Conservation (phyloP, 2,113 vertebrate species). For the Chaenogobius annularis region DNA sequence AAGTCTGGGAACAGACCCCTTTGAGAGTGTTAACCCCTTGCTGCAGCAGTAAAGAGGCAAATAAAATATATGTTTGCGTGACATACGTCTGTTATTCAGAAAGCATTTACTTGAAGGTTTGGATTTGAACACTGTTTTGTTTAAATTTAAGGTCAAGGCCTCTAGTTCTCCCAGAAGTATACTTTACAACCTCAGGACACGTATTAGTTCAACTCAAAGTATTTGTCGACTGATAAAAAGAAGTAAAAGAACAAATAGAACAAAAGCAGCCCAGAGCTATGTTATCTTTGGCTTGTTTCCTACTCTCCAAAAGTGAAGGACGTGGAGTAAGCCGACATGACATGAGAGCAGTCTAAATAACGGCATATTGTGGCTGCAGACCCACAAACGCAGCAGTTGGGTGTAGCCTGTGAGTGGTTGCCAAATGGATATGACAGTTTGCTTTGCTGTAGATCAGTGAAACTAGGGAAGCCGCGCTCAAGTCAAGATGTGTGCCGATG, state of each 20-base stretch:
- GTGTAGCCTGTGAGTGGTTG: conserved; percentile 73
- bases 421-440: conserved; percentile 71
- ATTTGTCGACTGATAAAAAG: conserved; percentile 20
- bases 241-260: conserved; percentile 43
- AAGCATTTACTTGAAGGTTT: neutral
- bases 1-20: neutral
- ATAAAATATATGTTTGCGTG: neutral
- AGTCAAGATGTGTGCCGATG: conserved; percentile 78
- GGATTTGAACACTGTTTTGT: neutral
- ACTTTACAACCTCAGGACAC: neutral
- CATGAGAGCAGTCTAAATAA: conserved; percentile 62
- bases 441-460: conserved; percentile 76
- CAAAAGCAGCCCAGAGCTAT: conserved; percentile 40
- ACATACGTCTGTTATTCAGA: neutral
- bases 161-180: neutral
- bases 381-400: conserved; percentile 69
- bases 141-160: neutral
- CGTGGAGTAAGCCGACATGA: conserved; percentile 43
- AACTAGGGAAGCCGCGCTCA: conserved; percentile 75
- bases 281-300: conserved; percentile 50
- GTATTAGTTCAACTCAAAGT: neutral
- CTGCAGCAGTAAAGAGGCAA: neutral
- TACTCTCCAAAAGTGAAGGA: conserved; percentile 64
- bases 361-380: conserved; percentile 46
- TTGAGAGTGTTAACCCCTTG: neutral